These are phyloP conservation scores for Neuroterus valhalla DNA, from an alignment of 1,140 invertebrate species.

Conservation along the genomic window DNA sequence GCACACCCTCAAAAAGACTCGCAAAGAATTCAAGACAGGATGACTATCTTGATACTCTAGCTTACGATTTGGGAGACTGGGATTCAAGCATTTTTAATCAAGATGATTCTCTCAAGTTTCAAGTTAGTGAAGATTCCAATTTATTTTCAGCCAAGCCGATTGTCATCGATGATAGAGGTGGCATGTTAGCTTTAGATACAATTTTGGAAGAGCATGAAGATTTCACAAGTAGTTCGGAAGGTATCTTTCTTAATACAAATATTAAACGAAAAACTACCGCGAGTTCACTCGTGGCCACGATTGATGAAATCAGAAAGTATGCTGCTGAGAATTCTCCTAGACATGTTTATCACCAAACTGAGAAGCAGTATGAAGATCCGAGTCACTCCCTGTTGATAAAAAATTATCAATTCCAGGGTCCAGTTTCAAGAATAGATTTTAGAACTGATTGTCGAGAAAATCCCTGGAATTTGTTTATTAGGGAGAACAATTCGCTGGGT, in stretches of 20 bases:
- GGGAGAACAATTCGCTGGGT: not conserved
- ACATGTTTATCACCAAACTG: constrained; percentile 75
- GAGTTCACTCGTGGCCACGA: constrained; percentile 79
- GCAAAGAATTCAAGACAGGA: constrained; percentile 71
- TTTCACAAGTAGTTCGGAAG: constrained; percentile 53
- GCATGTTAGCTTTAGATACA: constrained; percentile 72
- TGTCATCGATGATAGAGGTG: constrained; percentile 76
- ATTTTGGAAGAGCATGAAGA: constrained; percentile 79
- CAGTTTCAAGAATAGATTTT: not conserved
- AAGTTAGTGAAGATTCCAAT: constrained; percentile 63
- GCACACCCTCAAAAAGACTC: constrained; percentile 69
- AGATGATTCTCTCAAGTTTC: constrained; percentile 32
- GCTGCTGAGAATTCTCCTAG: constrained; percentile 77
- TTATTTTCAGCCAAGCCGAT: constrained; percentile 77
- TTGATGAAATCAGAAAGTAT: constrained; percentile 79
- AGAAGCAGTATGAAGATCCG: constrained; percentile 75
- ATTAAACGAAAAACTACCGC: constrained; percentile 69
- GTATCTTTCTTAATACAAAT: constrained; percentile 59
- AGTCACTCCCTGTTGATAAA: constrained; percentile 70
- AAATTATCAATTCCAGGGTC: constrained; percentile 52
- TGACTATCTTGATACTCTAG: constrained; percentile 76
- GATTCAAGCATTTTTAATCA: constrained; percentile 57
- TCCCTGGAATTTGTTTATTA: constrained; percentile 13
- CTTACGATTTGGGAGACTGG: constrained; percentile 72
- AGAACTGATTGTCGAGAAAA: not conserved